phyloP scores from a whole-genome alignment of 2,113 vertebrate species.

The Gila orcuttii region DNA sequence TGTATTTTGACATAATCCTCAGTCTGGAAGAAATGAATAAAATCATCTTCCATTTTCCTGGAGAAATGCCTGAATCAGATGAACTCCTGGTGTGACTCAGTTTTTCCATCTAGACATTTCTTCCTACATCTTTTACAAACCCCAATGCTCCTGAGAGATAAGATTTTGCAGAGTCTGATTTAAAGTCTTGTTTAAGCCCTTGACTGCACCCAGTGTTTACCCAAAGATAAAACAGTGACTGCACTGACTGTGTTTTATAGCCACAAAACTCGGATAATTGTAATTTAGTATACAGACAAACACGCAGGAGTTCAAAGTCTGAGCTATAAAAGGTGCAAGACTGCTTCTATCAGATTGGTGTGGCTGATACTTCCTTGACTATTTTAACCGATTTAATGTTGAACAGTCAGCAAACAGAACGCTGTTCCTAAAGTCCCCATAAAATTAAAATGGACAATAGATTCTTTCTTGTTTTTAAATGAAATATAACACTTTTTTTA shows the following conservation, averaged over 20 bases:
- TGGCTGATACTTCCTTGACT: conserved; percentile 5
- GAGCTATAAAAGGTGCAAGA: background rate
- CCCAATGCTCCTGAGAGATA: conserved; percentile 9
- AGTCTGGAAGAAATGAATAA: background rate
- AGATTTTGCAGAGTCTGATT: background rate
- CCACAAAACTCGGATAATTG: background rate
- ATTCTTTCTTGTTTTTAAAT: too few relatives aligned
- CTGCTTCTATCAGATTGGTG: background rate
- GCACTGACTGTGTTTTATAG: background rate
- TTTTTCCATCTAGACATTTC: conserved; percentile 60
- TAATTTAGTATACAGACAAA: background rate
- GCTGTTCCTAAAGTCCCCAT: too few relatives aligned
- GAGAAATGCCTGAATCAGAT: background rate
- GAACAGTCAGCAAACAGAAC: background rate
- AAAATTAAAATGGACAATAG: too few relatives aligned
- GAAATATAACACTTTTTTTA: too few relatives aligned
- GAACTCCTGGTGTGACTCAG: conserved; percentile 68
- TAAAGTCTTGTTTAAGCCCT: background rate
- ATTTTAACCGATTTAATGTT: conserved; percentile 5
- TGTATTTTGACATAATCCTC: background rate
- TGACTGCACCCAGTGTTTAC: conserved; percentile 37
- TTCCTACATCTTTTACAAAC: conserved; percentile 28
- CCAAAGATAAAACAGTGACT: background rate
- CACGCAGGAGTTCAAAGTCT: conserved; percentile 37
- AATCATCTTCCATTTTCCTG: background rate